These are phyloP conservation scores for Tolmerus cingulatus DNA, from an alignment of 2,888 invertebrate genomes.

Conservation along the genomic window DNA sequence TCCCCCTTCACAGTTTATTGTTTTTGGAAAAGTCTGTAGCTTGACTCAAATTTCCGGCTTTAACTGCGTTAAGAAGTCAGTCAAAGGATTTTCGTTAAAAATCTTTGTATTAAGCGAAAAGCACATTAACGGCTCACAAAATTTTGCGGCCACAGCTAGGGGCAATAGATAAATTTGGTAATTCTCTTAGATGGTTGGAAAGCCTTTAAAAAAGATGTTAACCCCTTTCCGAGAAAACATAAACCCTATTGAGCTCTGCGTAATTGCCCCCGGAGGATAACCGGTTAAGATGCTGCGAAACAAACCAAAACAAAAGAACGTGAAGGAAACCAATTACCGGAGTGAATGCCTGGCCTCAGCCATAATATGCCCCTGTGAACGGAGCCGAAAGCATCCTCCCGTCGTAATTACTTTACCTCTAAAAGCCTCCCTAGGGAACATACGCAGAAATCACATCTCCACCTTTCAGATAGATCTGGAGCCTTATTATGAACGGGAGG, in stretches of 20 bases:
- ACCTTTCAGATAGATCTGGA: not conserved
- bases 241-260: not conserved
- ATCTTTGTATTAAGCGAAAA: not conserved
- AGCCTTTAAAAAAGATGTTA: not conserved
- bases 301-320: conserved; percentile 6
- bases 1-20: not conserved
- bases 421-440: not conserved
- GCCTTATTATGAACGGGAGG: not conserved
- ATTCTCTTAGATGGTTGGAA: not conserved
- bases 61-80: not conserved
- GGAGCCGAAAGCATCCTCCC: not conserved
- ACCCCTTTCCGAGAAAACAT: not conserved
- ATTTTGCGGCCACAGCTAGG: not conserved
- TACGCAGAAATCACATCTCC: conserved; percentile 16
- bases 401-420: conserved; percentile 19
- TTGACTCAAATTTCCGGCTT: not conserved
- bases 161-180: conserved; percentile 11
- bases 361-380: not conserved
- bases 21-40: not conserved
- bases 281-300: not conserved
- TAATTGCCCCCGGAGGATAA: not conserved
- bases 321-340: conserved; percentile 27
- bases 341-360: not conserved
- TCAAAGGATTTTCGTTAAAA: not conserved
- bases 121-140: not conserved